Evolutionary conservation across 2,888 invertebrate species (phyloP).

Genomic region (Meteorus colon): DNA sequence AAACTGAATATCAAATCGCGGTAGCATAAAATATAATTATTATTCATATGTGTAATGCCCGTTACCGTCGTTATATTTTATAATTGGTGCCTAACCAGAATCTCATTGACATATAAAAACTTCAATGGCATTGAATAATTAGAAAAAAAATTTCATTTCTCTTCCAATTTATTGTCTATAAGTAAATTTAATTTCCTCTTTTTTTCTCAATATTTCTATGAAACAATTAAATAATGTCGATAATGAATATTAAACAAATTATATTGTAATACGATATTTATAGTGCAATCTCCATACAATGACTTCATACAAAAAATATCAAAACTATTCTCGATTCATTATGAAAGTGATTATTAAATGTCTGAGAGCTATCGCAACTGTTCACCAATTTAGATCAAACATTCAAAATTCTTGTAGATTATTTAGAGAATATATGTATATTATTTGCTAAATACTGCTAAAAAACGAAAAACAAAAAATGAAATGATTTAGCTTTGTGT

Average conservation of each 20-base stretch:
- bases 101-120: slow-evolving; percentile 48
- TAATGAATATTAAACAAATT: slow-evolving; percentile 52
- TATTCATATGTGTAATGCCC: slow-evolving; percentile 40
- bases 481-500: slow-evolving; percentile 37
- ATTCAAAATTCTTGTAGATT: slow-evolving; percentile 34
- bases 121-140: slow-evolving; percentile 1
- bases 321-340: slow-evolving; percentile 32
- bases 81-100: slow-evolving; percentile 45
- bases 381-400: slow-evolving; percentile 35
- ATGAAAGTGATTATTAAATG: slow-evolving; percentile 19
- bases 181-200: slow-evolving; percentile 56
- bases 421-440: slow-evolving; percentile 34
- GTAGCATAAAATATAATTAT: slow-evolving; percentile 19
- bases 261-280: slow-evolving; percentile 61
- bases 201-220: slow-evolving; percentile 36
- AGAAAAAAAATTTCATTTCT: slow-evolving; percentile 1
- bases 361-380: slow-evolving; percentile 12
- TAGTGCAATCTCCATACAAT: slow-evolving; percentile 62
- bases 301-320: slow-evolving; percentile 58
- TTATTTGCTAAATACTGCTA: slow-evolving; percentile 34
- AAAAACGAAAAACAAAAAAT: slow-evolving; percentile 28
- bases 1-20: slow-evolving; percentile 43
- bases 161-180: slow-evolving; percentile 42
- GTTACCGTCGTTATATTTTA: slow-evolving; percentile 52
- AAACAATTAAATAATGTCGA: slow-evolving; percentile 51